phyloP scores from a whole-genome alignment of 2,888 invertebrate species.

The Limnephilus rhombicus region DNA sequence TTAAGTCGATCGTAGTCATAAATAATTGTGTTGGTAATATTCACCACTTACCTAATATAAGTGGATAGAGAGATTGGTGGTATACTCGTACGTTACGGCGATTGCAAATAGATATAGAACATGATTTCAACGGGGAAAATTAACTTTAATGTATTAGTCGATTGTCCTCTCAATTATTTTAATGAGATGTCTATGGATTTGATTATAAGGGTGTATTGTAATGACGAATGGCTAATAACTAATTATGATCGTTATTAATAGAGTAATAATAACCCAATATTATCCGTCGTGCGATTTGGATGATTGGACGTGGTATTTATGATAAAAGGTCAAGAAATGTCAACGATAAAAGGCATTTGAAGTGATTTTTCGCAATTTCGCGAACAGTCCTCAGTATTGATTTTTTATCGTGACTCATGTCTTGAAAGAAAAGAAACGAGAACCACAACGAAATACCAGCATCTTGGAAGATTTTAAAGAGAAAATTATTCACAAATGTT shows the following conservation, averaged over 20 bases:
- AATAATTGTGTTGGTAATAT: conserved; percentile 16
- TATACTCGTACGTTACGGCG: neutral
- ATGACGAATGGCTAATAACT: neutral
- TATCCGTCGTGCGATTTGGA: neutral
- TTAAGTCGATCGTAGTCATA: conserved; percentile 32
- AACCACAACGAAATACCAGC: neutral
- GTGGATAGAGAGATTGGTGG: neutral
- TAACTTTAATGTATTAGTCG: neutral
- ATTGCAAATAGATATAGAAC: neutral
- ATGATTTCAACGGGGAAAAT: neutral
- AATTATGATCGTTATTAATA: too few relatives aligned
- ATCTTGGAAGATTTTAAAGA: neutral
- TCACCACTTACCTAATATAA: neutral
- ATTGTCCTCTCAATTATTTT: neutral
- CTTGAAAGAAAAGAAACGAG: neutral
- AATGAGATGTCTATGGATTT: neutral
- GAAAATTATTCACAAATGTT: neutral
- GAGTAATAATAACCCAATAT: neutral
- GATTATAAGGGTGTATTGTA: neutral
- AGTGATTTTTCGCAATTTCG: neutral
- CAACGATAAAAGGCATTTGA: conserved; percentile 9
- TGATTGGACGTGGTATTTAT: conserved; percentile 21
- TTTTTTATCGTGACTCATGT: neutral
- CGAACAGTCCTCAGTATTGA: neutral
- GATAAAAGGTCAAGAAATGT: conserved; percentile 20